Base-by-base conservation (phyloP, 2,797 vertebrate species). In the Macropodus opercularis region DNA sequence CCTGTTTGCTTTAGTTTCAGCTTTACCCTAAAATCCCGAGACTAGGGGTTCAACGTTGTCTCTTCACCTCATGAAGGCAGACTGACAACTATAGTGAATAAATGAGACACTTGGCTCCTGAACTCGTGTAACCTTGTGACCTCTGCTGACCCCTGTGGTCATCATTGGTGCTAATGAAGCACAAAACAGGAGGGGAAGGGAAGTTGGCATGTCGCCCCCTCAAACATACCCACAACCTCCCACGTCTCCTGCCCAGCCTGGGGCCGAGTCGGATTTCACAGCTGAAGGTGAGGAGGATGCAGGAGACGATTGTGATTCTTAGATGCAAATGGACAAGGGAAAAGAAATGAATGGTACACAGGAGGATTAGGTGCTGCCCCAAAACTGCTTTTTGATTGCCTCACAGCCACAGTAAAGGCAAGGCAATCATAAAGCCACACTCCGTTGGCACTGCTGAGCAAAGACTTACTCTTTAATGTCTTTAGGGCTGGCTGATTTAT, bases 111-210 rank as follows among this genome's bases (percentile, higher is more conserved):
- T n/a, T 27, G 34, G 17, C 69, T 78, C 74, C 76, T 80, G 75
- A 75, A 41, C 69, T 29, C 57, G 14, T 1, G 6, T 52, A 85
- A 87, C 83, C 86, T 36, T 1, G 39, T 63, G 83, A 84, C 85
- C 82, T 69, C 59, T 35, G 50, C 38, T 80, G 81, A 89, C 84
- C 87, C 73, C 14, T 38, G 32, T 8, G 49, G 54, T 66, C 82
- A 69, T 83, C 82, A 64, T 69, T 36, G 34, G 46, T 80, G 79
- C 77, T 90, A 88, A 91, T 88, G 84, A 88, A 86, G 78, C 79
- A 61, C 29, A 74, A 67, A 79, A 69, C 63, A 77, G 63, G 63
- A 63, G 26, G 43, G 36, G 31, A 40, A 60, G 21, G 35, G 39
- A 60, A 26, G 65, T 49, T 63, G 68, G 60, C 72, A 57, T 71